Conservation (phyloP, 2,797 vertebrate genomes). For the Lagodon rhomboides region DNA sequence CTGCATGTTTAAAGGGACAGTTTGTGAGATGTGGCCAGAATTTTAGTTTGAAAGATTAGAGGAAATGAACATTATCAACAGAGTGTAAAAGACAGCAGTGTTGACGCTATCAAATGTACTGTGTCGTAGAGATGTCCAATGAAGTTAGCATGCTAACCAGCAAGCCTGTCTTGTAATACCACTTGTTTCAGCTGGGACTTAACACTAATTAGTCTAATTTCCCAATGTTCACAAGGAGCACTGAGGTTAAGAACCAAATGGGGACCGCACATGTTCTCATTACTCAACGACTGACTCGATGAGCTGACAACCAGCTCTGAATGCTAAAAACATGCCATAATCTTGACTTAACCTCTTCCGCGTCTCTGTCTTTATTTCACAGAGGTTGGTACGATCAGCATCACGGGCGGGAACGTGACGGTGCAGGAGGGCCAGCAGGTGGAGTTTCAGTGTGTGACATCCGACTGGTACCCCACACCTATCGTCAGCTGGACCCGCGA, state of each 20-base stretch:
- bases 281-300: not conserved
- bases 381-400: constrained; percentile 78
- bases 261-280: not conserved
- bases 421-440: constrained; percentile 65
- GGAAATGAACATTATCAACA: too few species aligned
- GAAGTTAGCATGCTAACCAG: too few species aligned
- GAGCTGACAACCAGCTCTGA: not conserved
- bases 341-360: not conserved
- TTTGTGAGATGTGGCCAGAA: too few species aligned
- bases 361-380: constrained; percentile 3
- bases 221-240: too few species aligned
- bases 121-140: too few species aligned
- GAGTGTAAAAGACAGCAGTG: too few species aligned
- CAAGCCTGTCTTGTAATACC: too few species aligned
- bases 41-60: too few species aligned
- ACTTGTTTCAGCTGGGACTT: too few species aligned
- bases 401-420: constrained; percentile 64
- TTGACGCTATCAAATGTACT: too few species aligned
- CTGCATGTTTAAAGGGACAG: not conserved
- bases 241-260: too few species aligned
- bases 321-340: not conserved
- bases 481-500: constrained; percentile 74
- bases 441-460: constrained; percentile 70
- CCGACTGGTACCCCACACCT: constrained; percentile 77
- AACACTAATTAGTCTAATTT: too few species aligned